Percentiles rank a stretch among this genome's conserved stretches.
Evolutionary conservation across 2,888 invertebrate genomes (phyloP).

Genomic region (Piscicola geometra): DNA sequence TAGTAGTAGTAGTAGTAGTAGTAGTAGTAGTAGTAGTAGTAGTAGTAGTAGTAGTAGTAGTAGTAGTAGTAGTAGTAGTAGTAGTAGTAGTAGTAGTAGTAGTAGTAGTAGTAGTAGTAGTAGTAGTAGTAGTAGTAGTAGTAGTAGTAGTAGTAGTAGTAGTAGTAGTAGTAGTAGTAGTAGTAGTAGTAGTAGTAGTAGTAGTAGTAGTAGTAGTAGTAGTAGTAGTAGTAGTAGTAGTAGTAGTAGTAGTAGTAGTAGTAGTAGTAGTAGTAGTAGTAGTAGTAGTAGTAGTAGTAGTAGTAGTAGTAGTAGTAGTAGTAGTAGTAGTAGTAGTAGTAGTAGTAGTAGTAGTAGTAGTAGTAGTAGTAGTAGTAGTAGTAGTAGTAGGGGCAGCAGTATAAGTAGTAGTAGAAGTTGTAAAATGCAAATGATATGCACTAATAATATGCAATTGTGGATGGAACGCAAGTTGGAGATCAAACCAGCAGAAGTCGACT

Average conservation of each 20-base stretch:
- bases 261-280: slow-evolving; percentile 24
- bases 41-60: slow-evolving; percentile 23
- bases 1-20: slow-evolving; percentile 21
- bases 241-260: slow-evolving; percentile 30
- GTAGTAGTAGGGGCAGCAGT: slow-evolving; percentile 4
- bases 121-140: too few relatives aligned
- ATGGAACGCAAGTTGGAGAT: too few relatives aligned
- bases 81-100: slow-evolving; percentile 8
- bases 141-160: too few relatives aligned
- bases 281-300: slow-evolving; percentile 28
- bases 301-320: slow-evolving; percentile 26
- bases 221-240: not conserved
- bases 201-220: too few relatives aligned
- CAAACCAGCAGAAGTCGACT: too few relatives aligned
- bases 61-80: slow-evolving; percentile 15
- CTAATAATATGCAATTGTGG: too few relatives aligned
- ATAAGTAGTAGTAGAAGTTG: too few relatives aligned
- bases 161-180: too few relatives aligned
- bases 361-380: slow-evolving; percentile 22
- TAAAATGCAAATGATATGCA: too few relatives aligned
- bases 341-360: slow-evolving; percentile 25
- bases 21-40: slow-evolving; percentile 23
- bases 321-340: slow-evolving; percentile 19
- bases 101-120: too few relatives aligned
- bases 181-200: too few relatives aligned